These are phyloP conservation scores for Ceratosolen fusciceps DNA, from an alignment of 1,140 invertebrate species.

Conservation along the genomic window DNA sequence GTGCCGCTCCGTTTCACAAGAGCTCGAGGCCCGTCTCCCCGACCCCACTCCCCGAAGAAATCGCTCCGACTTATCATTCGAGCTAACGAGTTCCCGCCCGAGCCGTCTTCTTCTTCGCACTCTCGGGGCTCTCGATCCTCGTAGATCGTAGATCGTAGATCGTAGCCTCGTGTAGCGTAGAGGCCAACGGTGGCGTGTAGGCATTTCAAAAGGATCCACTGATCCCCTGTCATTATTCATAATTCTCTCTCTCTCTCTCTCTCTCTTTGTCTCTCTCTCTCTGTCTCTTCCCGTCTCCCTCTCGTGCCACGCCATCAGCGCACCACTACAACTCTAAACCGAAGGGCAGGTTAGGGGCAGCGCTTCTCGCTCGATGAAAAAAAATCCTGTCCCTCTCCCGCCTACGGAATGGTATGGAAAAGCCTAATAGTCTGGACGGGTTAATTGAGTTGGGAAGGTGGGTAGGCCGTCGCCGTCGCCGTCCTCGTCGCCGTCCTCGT, in stretches of 20 bases:
- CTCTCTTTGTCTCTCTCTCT: neutral
- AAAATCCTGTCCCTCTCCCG: neutral
- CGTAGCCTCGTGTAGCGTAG: neutral
- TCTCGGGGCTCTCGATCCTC: conserved; percentile 42
- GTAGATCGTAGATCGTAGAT: too few species aligned
- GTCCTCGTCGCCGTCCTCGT: too few species aligned
- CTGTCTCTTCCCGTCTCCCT: neutral
- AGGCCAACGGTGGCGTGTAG: conserved; percentile 16
- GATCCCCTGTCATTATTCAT: conserved; percentile 52
- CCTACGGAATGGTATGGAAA: neutral
- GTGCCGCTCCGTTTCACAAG: conserved; percentile 52
- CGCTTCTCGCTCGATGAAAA: too few species aligned
- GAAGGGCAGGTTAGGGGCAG: too few species aligned
- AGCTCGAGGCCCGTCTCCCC: too few species aligned
- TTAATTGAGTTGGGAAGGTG: conserved; percentile 45
- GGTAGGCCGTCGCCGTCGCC: neutral
- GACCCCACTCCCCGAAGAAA: conserved; percentile 62
- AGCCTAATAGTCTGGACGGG: conserved; percentile 2
- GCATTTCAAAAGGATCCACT: conserved; percentile 18
- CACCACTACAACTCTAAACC: too few species aligned
- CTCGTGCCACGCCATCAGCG: too few species aligned
- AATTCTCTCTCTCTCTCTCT: conserved; percentile 47
- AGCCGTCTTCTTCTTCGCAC: too few species aligned
- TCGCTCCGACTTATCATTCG: conserved; percentile 70
- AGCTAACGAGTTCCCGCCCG: conserved; percentile 67